These are phyloP conservation scores for Arizona elegans DNA, from an alignment of 2,113 vertebrate species.

Conservation along the genomic window DNA sequence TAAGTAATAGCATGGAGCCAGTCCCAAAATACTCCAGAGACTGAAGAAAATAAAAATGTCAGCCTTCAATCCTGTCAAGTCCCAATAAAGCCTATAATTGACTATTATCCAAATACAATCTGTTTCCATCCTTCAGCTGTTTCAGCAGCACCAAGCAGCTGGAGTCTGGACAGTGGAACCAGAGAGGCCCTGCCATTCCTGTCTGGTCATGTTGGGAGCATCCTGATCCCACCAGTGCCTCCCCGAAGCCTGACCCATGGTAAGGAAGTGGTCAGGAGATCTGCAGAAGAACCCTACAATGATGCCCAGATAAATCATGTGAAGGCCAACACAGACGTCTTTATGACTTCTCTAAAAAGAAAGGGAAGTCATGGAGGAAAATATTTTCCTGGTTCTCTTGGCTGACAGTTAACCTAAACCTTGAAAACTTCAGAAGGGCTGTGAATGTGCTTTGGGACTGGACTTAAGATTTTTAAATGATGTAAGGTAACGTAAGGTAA, in stretches of 20 bases:
- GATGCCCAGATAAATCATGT: conserved; percentile 20
- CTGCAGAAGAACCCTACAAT: conserved; percentile 32
- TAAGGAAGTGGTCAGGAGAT: conserved; percentile 71
- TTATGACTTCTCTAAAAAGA: background rate
- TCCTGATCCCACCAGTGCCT: conserved; percentile 83
- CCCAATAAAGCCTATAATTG: conserved; percentile 23
- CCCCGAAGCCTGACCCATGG: conserved; percentile 86
- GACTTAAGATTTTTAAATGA: conserved; percentile 29
- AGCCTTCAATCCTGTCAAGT: conserved; percentile 22
- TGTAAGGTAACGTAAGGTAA: conserved; percentile 33
- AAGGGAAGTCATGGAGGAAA: conserved; percentile 22
- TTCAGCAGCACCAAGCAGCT: conserved; percentile 84
- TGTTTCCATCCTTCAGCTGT: conserved; percentile 79
- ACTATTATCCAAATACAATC: conserved; percentile 58
- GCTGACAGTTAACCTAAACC: conserved; percentile 19
- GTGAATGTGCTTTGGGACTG: conserved; percentile 17
- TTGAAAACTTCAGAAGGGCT: background rate
- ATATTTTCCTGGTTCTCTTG: conserved; percentile 43
- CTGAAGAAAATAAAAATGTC: conserved; percentile 24
- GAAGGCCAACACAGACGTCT: conserved; percentile 10
- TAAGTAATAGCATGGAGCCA: background rate
- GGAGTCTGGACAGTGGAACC: conserved; percentile 90
- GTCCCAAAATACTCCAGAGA: conserved; percentile 7
- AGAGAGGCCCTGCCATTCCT: conserved; percentile 86
- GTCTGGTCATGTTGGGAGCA: conserved; percentile 80